Base-by-base conservation (phyloP, 2,113 vertebrate species). In the Eonycteris spelaea region DNA sequence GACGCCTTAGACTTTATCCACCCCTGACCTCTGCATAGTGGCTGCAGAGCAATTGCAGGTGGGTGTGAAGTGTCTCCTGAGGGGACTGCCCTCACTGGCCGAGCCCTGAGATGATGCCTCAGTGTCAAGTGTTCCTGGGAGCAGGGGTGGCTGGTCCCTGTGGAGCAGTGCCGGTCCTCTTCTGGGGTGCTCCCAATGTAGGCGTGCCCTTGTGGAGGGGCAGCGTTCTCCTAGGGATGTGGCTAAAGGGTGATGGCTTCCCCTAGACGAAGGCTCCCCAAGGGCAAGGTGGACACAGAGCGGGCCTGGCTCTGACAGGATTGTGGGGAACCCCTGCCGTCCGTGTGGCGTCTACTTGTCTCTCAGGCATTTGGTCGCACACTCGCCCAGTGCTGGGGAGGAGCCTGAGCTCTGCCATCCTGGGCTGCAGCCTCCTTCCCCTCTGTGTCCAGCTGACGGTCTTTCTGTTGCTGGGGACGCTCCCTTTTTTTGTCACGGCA, bases 181-280 rank as follows among this genome's bases (percentile, higher is more conserved):
- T 86, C 90, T 74, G 16, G 22, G 80, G 43, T 67, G 61, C 53
- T 80, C 38, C 35, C 18, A 87, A 35, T n/a, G 33, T 63, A 48
- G 5, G 15, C 19, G 18, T 95, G 92, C 93, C 86, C 86, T 96
- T 87, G 91, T 93, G 77, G 80, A 82, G 30, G 28, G 91, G 4
- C 28, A 51, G 51, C 51, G 3, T 51, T 51, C 4, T 51, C 15
- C 51, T 51, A 16, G 15, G 51, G 28, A 65, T 45, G 61, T 93
- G 68, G 5, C 73, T 88, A 70, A 93, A 87, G 59, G 9, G 78
- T 90, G 57, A 61, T 21, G 10, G 68, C 86, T 3, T 30, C 4
- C 43, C 26, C 28, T 33, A 33, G 71, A 43, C 80, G 35, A 11
- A 51, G 57, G 68, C 75, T 91, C 30, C 30, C 30, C 28, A 55